Evolutionary conservation across 1,140 invertebrate genomes (phyloP), one percentile per base, ranked within the genome.

Genomic region (Achroia grisella): DNA sequence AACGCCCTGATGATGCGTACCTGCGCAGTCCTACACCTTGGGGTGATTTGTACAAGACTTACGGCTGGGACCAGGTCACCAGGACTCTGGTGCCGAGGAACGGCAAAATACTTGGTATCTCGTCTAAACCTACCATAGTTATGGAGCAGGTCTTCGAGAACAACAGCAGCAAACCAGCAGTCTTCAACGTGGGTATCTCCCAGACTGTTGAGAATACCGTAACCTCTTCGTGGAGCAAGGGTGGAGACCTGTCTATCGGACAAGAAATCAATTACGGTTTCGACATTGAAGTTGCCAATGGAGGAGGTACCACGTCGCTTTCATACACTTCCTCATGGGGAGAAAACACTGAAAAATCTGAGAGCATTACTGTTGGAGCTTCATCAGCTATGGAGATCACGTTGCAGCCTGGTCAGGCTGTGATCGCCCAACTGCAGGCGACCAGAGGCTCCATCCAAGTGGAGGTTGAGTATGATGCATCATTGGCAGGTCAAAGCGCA

Each of bases 11-110:
- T 5, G 54, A 64, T 15, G 57, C 37, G 8, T 61, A 23, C 42
- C 12, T 64, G 0, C 39, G 34, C 4, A 56, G 52, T 17, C 62
- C 57, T 1, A 64, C 62, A 1, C 56, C 52, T 0, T 55, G 52
- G 51, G 32, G 44, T 10, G 56, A 64, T 31, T 31, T 64, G 4
- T 61, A 61, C 52, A 39, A 36, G n/a, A 50, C 12, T 3, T 53
- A 57, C 44, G 23, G 35, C 6, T 64, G 62, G 62, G 14, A 14
- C 5, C 48, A 54, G 15, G 54, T 61, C 23, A 8, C 14, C 2
- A 52, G 51, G 9, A 40, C 34, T 1, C 17, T 64, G 4, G 41
- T 10, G 17, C 56, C 56, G 5, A 8, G 28, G 8, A 37, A 29
- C n/a, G 44, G 48, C 1, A 44, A 39, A 4, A 48, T 62, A 2